A percentile compares a stretch with the other conserved stretches of the same genome.
Evolutionary conservation across 2,113 vertebrate species (phyloP).

Genomic region (Hypomesus transpacificus): DNA sequence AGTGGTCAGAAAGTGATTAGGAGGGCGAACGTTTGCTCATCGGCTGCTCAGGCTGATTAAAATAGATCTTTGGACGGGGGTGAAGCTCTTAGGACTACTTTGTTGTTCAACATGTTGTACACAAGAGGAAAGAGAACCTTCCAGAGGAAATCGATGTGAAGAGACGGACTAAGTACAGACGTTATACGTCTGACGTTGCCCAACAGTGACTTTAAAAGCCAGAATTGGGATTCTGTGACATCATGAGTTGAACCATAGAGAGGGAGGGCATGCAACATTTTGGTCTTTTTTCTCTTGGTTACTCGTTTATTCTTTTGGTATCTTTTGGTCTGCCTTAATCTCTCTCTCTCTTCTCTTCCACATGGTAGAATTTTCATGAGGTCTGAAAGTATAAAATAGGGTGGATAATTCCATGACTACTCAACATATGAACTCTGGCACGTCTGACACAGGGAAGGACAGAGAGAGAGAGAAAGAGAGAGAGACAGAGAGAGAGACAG

Average conservation of each 20-base stretch:
- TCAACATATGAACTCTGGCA: not conserved
- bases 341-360: not conserved
- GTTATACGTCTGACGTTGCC: not conserved
- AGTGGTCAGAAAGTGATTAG: slow-evolving; percentile 26
- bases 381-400: not conserved
- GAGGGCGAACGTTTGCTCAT: not conserved
- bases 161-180: not conserved
- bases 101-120: not conserved
- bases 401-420: not conserved
- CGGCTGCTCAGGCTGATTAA: not conserved
- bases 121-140: not conserved
- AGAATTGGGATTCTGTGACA: too few relatives aligned
- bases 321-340: not conserved
- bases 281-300: too few relatives aligned
- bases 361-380: not conserved
- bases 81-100: too few relatives aligned
- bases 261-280: too few relatives aligned
- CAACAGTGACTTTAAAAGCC: not conserved
- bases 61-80: not conserved
- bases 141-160: not conserved
- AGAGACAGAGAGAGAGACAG: not conserved
- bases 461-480: not conserved
- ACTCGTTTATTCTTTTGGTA: too few relatives aligned
- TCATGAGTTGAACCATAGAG: too few relatives aligned
- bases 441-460: not conserved